These are phyloP conservation scores for Coregonus ussuriensis DNA, from an alignment of 2,797 vertebrate genomes.

Conservation along the genomic window DNA sequence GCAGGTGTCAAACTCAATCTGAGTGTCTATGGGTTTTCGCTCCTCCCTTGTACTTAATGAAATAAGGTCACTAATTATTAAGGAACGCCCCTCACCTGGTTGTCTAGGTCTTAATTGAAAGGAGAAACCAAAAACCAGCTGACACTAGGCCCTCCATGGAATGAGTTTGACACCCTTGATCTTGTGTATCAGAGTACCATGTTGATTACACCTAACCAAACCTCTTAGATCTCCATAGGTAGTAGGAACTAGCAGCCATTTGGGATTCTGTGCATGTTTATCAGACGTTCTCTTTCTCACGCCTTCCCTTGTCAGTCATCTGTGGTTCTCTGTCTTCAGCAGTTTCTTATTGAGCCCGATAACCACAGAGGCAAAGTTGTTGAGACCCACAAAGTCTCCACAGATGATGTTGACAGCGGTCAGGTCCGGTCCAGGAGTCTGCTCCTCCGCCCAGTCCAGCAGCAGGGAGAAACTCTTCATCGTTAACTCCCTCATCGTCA, in stretches of 20 bases:
- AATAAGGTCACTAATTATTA: too few species aligned
- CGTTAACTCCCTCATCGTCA: slow-evolving; percentile 69
- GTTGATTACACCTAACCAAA: not conserved
- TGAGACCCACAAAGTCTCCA: slow-evolving; percentile 69
- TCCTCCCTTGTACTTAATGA: too few species aligned
- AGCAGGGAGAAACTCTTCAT: slow-evolving; percentile 50
- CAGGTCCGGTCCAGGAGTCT: slow-evolving; percentile 51
- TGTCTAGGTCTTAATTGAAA: too few species aligned
- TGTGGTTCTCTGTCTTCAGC: not conserved
- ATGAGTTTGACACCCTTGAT: too few species aligned
- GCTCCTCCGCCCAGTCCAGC: slow-evolving; percentile 65
- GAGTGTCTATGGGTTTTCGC: too few species aligned
- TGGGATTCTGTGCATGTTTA: not conserved
- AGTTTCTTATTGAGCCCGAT: slow-evolving; percentile 69
- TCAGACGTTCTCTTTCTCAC: not conserved
- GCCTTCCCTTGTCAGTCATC: not conserved
- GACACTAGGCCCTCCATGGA: too few species aligned
- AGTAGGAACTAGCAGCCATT: not conserved
- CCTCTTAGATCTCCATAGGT: not conserved
- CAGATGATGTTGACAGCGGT: slow-evolving; percentile 71
- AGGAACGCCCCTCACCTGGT: too few species aligned
- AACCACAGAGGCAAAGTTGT: slow-evolving; percentile 66
- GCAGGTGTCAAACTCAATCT: too few species aligned
- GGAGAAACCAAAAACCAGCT: too few species aligned
- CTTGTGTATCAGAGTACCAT: not conserved